These are phyloP conservation scores for Lepus oiostolus DNA, from an alignment of 2,797 vertebrate species.

Conservation along the genomic window DNA sequence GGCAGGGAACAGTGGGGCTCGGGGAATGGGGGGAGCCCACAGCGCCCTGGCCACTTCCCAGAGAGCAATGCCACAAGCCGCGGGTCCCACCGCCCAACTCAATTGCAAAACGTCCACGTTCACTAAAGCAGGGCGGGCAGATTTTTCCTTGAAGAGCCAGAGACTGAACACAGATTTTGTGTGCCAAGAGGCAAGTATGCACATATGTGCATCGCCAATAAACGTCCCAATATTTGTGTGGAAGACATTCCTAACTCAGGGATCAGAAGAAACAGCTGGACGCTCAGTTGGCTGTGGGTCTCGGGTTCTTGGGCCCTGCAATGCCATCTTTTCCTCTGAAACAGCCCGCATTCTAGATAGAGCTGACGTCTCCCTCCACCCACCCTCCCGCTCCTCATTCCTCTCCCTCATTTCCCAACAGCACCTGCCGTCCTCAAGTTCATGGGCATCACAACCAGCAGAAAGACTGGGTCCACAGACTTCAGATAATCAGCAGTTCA, in stretches of 20 bases:
- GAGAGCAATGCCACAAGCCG: background rate
- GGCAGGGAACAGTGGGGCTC: rapidly evolving
- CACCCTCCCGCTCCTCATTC: background rate
- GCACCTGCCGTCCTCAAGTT: background rate
- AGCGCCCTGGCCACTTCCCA: background rate
- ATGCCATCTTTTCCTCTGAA: background rate
- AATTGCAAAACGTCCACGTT: background rate
- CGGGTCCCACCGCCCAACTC: background rate
- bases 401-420: background rate
- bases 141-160: background rate
- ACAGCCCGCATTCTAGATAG: background rate
- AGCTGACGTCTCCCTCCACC: too few relatives aligned
- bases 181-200: background rate
- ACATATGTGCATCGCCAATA: background rate
- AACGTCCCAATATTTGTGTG: background rate
- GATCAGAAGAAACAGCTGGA: background rate
- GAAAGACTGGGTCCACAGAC: background rate
- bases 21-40: too few relatives aligned
- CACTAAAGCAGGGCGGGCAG: background rate
- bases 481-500: background rate
- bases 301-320: background rate
- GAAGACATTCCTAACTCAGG: background rate
- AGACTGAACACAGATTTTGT: background rate
- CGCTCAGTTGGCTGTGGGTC: background rate
- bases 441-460: background rate